These are phyloP conservation scores for Xylocampa areola DNA, from an alignment of 2,888 invertebrate genomes.

Conservation along the genomic window DNA sequence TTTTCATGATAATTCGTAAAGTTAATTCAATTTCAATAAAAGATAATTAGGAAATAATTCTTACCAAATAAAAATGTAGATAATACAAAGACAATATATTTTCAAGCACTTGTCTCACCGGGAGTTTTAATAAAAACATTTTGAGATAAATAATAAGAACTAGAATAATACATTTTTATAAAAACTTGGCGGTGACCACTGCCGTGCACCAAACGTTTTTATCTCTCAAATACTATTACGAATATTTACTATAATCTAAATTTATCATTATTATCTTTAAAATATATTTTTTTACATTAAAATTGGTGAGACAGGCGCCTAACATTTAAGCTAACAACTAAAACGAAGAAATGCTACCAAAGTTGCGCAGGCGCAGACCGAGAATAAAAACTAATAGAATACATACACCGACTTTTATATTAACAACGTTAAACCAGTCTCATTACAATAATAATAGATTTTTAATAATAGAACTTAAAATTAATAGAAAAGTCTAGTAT, in stretches of 20 bases:
- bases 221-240: neutral
- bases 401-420: conserved; percentile 25
- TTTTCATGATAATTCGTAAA: conserved; percentile 8
- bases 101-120: conserved; percentile 54
- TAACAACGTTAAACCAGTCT: conserved; percentile 51
- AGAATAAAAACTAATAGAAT: neutral
- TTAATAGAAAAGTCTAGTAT: neutral
- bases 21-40: conserved; percentile 18
- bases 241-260: conserved; percentile 8
- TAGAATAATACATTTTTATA: conserved; percentile 14
- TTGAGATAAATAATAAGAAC: conserved; percentile 30
- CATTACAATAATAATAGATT: conserved; percentile 34
- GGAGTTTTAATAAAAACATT: conserved; percentile 9
- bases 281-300: conserved; percentile 34
- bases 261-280: conserved; percentile 22
- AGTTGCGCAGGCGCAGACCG: conserved; percentile 17
- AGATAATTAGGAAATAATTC: conserved; percentile 6
- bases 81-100: conserved; percentile 2
- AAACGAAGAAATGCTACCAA: conserved; percentile 19
- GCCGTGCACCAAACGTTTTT: neutral
- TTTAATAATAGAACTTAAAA: neutral
- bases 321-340: conserved; percentile 8
- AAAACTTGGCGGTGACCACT: conserved; percentile 23
- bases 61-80: conserved; percentile 4
- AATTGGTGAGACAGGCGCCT: conserved; percentile 55